phyloP scores from a whole-genome alignment of 2,797 vertebrate species.

The Pipistrellus nathusii region DNA sequence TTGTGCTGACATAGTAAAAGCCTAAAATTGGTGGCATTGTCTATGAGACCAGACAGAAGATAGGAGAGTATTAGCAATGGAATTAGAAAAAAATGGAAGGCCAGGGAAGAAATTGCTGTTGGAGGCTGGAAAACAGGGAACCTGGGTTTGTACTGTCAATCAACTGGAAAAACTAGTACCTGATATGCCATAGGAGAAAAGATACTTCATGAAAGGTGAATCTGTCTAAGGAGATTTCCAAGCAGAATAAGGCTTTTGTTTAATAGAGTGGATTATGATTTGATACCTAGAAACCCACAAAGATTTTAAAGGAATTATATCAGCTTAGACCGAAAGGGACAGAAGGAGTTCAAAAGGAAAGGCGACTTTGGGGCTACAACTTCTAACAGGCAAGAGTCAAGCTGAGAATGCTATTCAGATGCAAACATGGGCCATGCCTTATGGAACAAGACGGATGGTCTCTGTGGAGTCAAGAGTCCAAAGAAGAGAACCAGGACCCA shows the following conservation, averaged over 20 bases:
- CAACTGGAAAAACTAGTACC: background rate
- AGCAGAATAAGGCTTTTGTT: background rate
- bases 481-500: background rate
- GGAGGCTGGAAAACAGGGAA: background rate
- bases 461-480: background rate
- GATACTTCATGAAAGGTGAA: background rate
- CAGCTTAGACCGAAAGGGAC: background rate
- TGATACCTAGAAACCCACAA: constrained; percentile 6
- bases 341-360: background rate
- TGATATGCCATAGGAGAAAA: background rate
- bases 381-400: background rate
- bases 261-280: background rate
- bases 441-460: background rate
- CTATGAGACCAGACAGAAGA: background rate
- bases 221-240: background rate
- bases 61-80: background rate
- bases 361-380: background rate
- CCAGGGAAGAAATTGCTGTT: background rate
- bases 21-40: background rate
- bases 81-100: background rate
- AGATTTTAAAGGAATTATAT: constrained; percentile 6
- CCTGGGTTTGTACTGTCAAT: background rate
- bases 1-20: background rate
- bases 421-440: background rate
- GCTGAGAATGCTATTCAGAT: background rate